phyloP scores from a whole-genome alignment of 2,888 invertebrate genomes.

The Elgonia sp. region DNA sequence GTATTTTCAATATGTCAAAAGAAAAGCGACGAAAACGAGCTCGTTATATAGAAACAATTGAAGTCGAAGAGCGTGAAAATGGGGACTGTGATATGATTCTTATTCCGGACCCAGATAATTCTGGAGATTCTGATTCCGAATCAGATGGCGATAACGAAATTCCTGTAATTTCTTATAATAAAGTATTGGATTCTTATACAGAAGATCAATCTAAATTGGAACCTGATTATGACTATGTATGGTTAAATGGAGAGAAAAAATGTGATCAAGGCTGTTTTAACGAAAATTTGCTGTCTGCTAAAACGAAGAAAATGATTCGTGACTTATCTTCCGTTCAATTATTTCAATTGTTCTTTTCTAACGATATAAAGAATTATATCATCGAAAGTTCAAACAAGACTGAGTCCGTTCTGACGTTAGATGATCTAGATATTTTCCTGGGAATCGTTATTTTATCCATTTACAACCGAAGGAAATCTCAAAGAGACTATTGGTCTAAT shows the following conservation, averaged over 20 bases:
- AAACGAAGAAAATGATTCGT: not conserved
- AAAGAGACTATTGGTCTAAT: constrained; percentile 44
- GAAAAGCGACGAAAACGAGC: too few species aligned
- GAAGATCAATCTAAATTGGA: too few species aligned
- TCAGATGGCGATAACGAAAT: too few species aligned
- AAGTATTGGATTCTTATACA: too few species aligned
- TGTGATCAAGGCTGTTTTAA: not conserved
- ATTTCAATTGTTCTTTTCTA: constrained; percentile 72
- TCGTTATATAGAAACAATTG: too few species aligned
- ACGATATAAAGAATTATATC: constrained; percentile 71
- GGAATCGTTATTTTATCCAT: constrained; percentile 21
- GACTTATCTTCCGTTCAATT: constrained; percentile 40
- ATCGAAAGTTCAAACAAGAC: constrained; percentile 67
- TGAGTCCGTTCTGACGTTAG: constrained; percentile 28
- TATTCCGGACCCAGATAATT: too few species aligned
- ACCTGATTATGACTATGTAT: not conserved
- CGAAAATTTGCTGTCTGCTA: too few species aligned
- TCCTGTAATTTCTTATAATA: too few species aligned
- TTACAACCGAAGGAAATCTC: constrained; percentile 31
- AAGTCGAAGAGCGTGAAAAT: too few species aligned
- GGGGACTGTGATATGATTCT: too few species aligned
- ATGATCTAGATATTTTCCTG: constrained; percentile 30
- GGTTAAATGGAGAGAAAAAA: not conserved
- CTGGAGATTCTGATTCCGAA: too few species aligned
- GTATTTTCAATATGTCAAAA: too few species aligned